phyloP scores from a whole-genome alignment of 2,797 vertebrate species.

The Schizopygopsis pylzovi region DNA sequence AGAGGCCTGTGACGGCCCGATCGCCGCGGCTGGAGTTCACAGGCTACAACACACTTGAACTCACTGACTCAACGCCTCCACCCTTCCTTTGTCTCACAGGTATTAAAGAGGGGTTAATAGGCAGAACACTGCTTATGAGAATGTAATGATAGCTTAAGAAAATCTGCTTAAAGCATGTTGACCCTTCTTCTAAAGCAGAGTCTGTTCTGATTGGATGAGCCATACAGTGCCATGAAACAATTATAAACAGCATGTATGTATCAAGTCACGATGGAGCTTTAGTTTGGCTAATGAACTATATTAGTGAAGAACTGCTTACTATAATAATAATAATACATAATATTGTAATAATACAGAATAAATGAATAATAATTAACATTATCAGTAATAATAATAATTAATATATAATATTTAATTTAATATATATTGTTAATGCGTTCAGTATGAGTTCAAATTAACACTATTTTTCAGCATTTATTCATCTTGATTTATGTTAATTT shows the following conservation, averaged over 20 bases:
- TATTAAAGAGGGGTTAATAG: constrained; percentile 47
- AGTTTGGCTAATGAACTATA: background rate
- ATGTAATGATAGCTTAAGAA: constrained; percentile 44
- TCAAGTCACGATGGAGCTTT: background rate
- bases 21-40: background rate
- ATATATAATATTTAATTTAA: background rate
- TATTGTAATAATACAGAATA: background rate
- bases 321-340: background rate
- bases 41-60: constrained; percentile 44
- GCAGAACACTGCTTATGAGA: constrained; percentile 23
- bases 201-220: constrained; percentile 10
- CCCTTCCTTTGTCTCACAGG: constrained; percentile 34
- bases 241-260: background rate
- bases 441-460: background rate
- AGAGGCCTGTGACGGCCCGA: constrained; percentile 5
- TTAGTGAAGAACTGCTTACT: background rate
- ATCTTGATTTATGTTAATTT: background rate
- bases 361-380: background rate
- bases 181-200: constrained; percentile 20
- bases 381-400: background rate
- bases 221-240: background rate
- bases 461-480: background rate
- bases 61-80: constrained; percentile 22
- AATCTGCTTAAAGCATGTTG: constrained; percentile 34
- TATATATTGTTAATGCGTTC: background rate